Base-by-base conservation (phyloP, 2,888 invertebrate species). In the Teleiodes luculella region DNA sequence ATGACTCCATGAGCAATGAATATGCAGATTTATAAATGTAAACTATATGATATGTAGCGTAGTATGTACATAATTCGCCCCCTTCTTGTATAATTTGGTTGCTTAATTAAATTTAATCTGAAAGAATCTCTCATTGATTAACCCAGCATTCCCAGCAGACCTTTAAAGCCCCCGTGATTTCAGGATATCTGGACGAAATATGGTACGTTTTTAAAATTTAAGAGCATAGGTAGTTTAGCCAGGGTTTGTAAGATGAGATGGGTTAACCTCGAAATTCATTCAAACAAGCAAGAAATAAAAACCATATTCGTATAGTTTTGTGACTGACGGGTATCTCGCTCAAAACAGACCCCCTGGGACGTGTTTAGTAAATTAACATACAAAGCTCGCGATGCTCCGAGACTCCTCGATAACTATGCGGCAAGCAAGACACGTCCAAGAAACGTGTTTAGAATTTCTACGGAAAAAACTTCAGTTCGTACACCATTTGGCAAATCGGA, bases 1-100 rank as follows among this genome's bases (percentile, higher is more conserved):
- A 72, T n/a, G n/a, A n/a, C n/a, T n/a, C n/a, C n/a, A n/a, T 24
- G 24, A 24, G 24, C 24, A 24, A 72, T 70, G 68, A 65, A 67
- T 64, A 66, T 63, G 62, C 65, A 61, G 65, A 53, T 64, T 61
- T 67, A 24, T 24, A n/a, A n/a, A n/a, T n/a, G n/a, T n/a, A n/a
- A n/a, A n/a, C n/a, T n/a, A n/a, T n/a, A n/a, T n/a, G n/a, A n/a
- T n/a, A n/a, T n/a, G n/a, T n/a, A n/a, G n/a, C n/a, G n/a, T n/a
- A n/a, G n/a, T n/a, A n/a, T n/a, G n/a, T n/a, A n/a, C n/a, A n/a
- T n/a, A n/a, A n/a, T n/a, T n/a, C n/a, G n/a, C n/a, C n/a, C n/a
- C n/a, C n/a, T n/a, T n/a, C n/a, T n/a, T n/a, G n/a, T n/a, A n/a
- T n/a, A n/a, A n/a, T n/a, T n/a, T n/a, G n/a, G n/a, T n/a, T n/a